phyloP scores from a whole-genome alignment of 2,113 vertebrate genomes.

The Herpetotheres cachinnans region DNA sequence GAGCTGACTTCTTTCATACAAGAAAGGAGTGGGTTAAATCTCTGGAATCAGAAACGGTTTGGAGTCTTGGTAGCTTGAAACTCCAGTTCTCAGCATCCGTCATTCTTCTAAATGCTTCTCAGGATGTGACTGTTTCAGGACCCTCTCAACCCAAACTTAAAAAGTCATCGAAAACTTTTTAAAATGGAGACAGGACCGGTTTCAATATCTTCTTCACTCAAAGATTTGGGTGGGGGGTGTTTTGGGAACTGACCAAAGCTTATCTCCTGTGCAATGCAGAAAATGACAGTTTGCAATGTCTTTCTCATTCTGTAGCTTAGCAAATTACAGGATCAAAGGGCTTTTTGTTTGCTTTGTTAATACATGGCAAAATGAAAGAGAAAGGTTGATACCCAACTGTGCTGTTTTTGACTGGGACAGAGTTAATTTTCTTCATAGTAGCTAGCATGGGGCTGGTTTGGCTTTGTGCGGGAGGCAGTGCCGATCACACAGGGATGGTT shows the following conservation, averaged over 20 bases:
- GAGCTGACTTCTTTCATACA: background rate
- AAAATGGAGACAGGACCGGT: background rate
- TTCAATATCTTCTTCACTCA: background rate
- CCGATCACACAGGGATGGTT: too few species aligned
- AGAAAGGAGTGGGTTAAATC: background rate
- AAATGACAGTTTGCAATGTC: background rate
- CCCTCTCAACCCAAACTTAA: background rate
- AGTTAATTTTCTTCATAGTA: background rate
- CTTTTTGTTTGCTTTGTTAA: background rate
- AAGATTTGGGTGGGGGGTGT: background rate
- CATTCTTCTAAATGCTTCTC: background rate
- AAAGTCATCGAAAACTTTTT: background rate
- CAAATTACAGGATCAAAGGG: background rate
- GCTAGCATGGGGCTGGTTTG: background rate
- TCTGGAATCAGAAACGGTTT: background rate
- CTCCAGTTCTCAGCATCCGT: background rate
- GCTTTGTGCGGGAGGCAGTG: background rate
- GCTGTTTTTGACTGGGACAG: background rate
- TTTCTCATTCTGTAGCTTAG: background rate
- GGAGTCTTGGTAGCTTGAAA: background rate
- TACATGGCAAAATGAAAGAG: background rate
- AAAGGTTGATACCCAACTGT: background rate
- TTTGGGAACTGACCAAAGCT: background rate
- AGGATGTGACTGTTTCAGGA: background rate
- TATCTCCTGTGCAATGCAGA: background rate